Base-by-base conservation (phyloP, 1,140 invertebrate genomes). In the Helicoverpa armigera region DNA sequence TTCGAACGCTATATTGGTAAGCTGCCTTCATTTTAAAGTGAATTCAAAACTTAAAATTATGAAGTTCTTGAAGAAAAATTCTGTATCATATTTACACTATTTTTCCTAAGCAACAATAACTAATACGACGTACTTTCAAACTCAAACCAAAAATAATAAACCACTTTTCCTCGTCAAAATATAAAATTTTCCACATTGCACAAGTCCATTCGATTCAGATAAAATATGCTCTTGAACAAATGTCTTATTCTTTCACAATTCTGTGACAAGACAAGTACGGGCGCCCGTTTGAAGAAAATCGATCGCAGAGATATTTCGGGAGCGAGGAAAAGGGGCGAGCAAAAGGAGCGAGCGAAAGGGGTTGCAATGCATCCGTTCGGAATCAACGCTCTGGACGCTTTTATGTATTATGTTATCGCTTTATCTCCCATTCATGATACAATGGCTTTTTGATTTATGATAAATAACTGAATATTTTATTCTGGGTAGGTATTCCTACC, bases 211-310 rank as follows among this genome's bases (percentile, higher is more conserved):
- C 5, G n/a, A 65, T 65, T 65, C 31, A 43, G n/a, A 65, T 65
- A 65, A 65, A 65, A 65, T 65, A 65, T 65, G 61, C n/a, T 65
- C 61, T 65, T 43, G 14, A 48, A 11, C 13, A 14, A 65, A 43
- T 65, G 35, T 48, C 61, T 65, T 14, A 43, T 14, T 65, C 14
- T 14, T 31, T 48, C 10, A 35, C 10, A 43, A 43, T 65, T 65
- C 35, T 48, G 35, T 43, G 5, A 65, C n/a, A 16, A 65, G 61
- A 43, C 35, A 31, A 35, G 56, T 43, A 7, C 56, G 16, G 23
- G 9, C 5, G 56, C 16, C 10, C 16, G 16, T 10, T 63, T 13
- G 65, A 23, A 13, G 65, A 51, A 69, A 69, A 69, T 69, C 65
- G 48, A 69, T 69, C 10, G 5, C 12, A 18, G 35, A 69, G 65